phyloP scores from a whole-genome alignment of 2,888 invertebrate species.

The Athetis lepigone region DNA sequence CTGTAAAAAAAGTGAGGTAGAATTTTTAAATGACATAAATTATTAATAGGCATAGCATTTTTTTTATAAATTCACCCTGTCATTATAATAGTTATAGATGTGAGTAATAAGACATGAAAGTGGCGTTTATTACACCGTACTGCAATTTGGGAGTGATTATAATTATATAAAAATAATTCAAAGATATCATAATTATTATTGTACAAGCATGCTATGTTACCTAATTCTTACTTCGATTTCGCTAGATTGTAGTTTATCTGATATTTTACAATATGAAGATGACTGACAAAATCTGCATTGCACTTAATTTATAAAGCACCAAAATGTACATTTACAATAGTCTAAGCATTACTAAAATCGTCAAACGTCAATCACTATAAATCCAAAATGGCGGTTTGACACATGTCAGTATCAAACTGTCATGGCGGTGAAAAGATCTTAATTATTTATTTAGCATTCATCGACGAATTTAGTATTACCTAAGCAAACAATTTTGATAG shows the following conservation, averaged over 20 bases:
- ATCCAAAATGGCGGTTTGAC: conserved; percentile 29
- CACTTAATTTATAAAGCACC: background rate
- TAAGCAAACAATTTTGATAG: background rate
- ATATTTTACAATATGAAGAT: background rate
- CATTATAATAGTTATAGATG: too few species aligned
- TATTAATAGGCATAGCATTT: too few species aligned
- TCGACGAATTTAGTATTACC: background rate
- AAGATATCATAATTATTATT: conserved; percentile 5
- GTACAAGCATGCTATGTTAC: background rate
- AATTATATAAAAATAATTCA: background rate
- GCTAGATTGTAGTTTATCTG: background rate
- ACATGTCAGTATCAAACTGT: conserved; percentile 47
- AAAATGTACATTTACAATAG: background rate
- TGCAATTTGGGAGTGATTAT: too few species aligned
- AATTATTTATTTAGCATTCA: background rate
- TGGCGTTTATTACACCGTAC: too few species aligned
- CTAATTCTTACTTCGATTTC: background rate
- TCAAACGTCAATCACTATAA: conserved; percentile 40
- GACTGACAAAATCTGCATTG: background rate
- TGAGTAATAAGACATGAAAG: too few species aligned
- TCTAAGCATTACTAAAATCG: conserved; percentile 16
- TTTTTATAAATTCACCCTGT: too few species aligned
- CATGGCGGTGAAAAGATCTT: conserved; percentile 3
- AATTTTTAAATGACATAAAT: too few species aligned
- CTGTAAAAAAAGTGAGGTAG: too few species aligned